Evolutionary conservation across 2,888 invertebrate species (phyloP).

Genomic region (Masnerella sp.): DNA sequence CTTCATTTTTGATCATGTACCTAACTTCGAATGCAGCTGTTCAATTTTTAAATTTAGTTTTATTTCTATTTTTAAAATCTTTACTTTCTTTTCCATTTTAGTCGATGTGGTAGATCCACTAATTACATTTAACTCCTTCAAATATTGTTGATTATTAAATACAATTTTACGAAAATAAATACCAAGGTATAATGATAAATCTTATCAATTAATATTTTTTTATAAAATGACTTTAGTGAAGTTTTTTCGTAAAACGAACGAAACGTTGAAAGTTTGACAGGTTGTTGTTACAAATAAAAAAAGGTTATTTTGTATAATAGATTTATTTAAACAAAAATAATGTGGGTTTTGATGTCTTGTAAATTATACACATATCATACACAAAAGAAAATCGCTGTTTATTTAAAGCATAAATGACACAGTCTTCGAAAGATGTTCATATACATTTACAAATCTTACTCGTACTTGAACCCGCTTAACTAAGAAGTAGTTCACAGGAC

Average conservation of each 20-base stretch:
- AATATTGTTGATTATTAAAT: no score
- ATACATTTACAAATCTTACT: no score
- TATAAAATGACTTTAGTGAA: no score
- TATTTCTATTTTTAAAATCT: constrained; percentile 15
- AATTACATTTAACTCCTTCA: no score
- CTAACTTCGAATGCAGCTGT: background rate
- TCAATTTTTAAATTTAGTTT: constrained; percentile 11
- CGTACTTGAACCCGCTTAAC: no score
- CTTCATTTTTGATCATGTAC: background rate
- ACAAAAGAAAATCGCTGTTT: constrained; percentile 40
- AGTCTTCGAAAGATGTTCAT: constrained; percentile 27
- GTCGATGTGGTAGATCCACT: no score
- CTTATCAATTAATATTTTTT: no score
- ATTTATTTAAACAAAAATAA: constrained; percentile 48
- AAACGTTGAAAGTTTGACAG: no score
- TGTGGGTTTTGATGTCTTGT: constrained; percentile 17
- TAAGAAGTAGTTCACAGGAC: no score
- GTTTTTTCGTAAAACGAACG: no score
- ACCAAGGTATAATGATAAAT: no score
- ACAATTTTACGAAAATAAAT: background rate
- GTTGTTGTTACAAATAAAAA: background rate
- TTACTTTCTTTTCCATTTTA: constrained; percentile 4
- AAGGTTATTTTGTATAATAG: constrained; percentile 22
- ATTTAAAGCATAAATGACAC: constrained; percentile 33
- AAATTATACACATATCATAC: constrained; percentile 37